phyloP scores from a whole-genome alignment of 1,140 invertebrate species.

The Antheraea pernyi region DNA sequence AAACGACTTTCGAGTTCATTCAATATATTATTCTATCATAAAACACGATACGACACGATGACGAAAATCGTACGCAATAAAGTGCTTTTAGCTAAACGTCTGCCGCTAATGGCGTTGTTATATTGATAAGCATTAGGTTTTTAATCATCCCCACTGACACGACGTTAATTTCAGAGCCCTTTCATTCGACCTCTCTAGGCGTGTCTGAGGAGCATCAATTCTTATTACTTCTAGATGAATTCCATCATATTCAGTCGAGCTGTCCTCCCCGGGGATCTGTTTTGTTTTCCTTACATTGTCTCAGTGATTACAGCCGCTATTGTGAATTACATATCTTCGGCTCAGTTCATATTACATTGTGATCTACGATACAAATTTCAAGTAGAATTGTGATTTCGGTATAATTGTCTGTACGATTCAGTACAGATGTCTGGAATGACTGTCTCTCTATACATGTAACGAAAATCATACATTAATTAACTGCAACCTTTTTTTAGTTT shows the following conservation, averaged over 20 bases:
- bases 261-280: constrained; percentile 12
- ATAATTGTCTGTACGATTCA: no score
- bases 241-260: constrained; percentile 17
- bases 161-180: constrained; percentile 35
- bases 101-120: constrained; percentile 38
- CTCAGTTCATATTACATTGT: no score
- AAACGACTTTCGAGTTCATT: no score
- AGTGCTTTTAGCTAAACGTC: constrained; percentile 6
- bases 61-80: constrained; percentile 13
- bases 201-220: constrained; percentile 27
- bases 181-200: constrained; percentile 24
- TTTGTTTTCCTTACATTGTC: constrained; percentile 9
- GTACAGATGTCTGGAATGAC: no score
- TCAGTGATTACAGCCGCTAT: not conserved
- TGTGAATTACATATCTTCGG: not conserved
- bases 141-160: constrained; percentile 44
- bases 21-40: no score
- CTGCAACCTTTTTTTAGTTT: no score
- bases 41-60: constrained; percentile 22
- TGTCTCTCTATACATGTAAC: no score
- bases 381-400: no score
- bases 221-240: constrained; percentile 22
- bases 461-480: no score
- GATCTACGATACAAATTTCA: no score
- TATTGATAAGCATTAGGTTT: constrained; percentile 40